A percentile compares a stretch with the other conserved stretches of the same genome.
Evolutionary conservation across 2,797 vertebrate species (phyloP).

Genomic region (Craterocephalus amniculus): DNA sequence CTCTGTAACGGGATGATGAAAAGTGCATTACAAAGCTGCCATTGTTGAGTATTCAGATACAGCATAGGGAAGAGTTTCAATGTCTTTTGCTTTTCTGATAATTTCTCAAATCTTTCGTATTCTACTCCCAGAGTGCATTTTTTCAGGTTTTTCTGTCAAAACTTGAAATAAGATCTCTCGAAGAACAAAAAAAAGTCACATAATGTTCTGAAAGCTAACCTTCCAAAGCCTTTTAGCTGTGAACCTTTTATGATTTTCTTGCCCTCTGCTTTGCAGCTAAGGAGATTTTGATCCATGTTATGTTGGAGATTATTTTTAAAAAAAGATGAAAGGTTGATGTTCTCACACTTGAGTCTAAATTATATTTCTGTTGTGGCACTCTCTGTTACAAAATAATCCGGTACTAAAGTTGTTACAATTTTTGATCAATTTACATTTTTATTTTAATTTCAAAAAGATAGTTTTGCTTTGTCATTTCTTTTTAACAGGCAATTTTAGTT

Average conservation of each 20-base stretch:
- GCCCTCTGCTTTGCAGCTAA: conserved; percentile 18
- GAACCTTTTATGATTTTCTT: conserved; percentile 44
- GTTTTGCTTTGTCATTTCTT: background rate
- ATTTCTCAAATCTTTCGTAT: conserved; percentile 28
- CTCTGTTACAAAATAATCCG: conserved; percentile 18
- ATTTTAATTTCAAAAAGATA: background rate
- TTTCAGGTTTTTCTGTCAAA: conserved; percentile 13
- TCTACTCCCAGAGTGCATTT: background rate
- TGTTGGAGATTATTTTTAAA: conserved; percentile 39
- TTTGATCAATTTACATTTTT: background rate
- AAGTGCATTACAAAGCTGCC: conserved; percentile 48
- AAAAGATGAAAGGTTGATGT: conserved; percentile 34
- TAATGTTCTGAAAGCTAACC: conserved; percentile 27
- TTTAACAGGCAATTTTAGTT: conserved; percentile 21
- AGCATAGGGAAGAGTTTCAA: conserved; percentile 44
- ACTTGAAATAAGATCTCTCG: conserved; percentile 19
- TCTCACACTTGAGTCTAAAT: conserved; percentile 39
- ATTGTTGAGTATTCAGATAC: conserved; percentile 28
- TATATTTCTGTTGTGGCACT: conserved; percentile 10
- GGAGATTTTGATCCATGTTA: conserved; percentile 29
- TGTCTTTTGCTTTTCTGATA: conserved; percentile 37
- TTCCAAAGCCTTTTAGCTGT: conserved; percentile 50
- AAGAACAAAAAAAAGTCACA: conserved; percentile 19
- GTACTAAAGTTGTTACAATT: background rate
- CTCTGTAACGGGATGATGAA: conserved; percentile 60